Conservation (phyloP, 2,888 invertebrate genomes). For the Monoplex corrugatus region DNA sequence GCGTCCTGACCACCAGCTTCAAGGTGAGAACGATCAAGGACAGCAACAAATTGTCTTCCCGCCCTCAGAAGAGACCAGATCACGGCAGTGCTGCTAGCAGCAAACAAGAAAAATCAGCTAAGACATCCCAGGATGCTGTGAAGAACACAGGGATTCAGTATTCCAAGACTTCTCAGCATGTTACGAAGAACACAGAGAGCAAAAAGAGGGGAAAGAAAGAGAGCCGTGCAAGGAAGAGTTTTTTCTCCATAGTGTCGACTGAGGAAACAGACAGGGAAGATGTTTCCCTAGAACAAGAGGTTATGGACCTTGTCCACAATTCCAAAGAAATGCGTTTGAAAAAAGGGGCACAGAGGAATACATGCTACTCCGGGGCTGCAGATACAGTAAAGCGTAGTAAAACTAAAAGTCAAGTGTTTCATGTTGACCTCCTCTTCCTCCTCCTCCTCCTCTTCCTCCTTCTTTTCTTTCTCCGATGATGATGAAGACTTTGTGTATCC, state of each 20-base stretch:
- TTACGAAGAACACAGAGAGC: neutral
- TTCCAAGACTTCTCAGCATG: neutral
- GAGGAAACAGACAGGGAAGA: neutral
- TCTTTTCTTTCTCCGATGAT: too few relatives aligned
- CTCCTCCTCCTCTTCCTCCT: too few relatives aligned
- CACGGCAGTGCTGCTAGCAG: neutral
- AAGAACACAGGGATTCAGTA: neutral
- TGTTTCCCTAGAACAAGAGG: slow-evolving; percentile 14
- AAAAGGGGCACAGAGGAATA: neutral
- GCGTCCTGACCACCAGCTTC: neutral
- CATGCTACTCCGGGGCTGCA: slow-evolving; percentile 23
- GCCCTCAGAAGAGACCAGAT: neutral
- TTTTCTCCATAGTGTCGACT: neutral
- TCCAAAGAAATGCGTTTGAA: slow-evolving; percentile 25
- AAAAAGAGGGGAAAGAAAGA: neutral
- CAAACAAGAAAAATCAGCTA: neutral
- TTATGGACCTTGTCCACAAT: slow-evolving; percentile 26
- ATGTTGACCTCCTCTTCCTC: too few relatives aligned
- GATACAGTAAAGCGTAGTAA: neutral
- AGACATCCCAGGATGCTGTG: neutral
- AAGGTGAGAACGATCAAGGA: neutral
- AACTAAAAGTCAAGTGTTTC: too few relatives aligned
- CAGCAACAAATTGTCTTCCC: neutral
- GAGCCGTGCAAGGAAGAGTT: too few relatives aligned
- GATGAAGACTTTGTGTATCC: too few relatives aligned